Percentiles rank a stretch among this genome's conserved stretches.
Conservation (phyloP, 2,888 invertebrate genomes). For the Blastobasis lacticolella region DNA sequence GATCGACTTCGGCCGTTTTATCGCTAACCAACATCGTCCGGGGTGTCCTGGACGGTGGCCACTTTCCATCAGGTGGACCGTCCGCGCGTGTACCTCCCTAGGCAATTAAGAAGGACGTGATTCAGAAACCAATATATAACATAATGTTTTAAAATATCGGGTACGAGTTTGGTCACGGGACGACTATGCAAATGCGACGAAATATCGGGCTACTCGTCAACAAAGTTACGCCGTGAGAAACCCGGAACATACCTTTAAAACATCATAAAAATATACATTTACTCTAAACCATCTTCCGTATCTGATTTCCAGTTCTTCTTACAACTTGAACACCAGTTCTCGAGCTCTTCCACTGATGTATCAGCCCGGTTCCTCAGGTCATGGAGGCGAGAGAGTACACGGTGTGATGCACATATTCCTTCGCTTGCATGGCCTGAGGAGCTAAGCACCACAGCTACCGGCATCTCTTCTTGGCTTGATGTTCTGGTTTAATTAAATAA, state of each 20-base stretch:
- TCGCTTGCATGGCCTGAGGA: constrained; percentile 70
- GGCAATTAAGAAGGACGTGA: no score
- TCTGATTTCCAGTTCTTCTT: not conserved
- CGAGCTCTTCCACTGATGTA: constrained; percentile 30
- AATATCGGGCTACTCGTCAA: not conserved
- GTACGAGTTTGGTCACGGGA: not conserved
- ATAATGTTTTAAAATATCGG: not conserved
- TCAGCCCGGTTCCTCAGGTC: constrained; percentile 66
- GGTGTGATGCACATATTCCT: constrained; percentile 69
- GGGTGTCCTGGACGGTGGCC: no score
- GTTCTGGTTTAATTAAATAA: no score
- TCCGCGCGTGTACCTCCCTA: no score
- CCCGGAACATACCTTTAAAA: not conserved
- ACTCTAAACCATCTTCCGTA: constrained; percentile 1
- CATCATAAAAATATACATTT: constrained; percentile 5
- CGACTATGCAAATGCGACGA: not conserved
- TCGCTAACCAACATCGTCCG: no score
- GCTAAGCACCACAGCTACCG: constrained; percentile 35
- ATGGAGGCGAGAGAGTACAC: constrained; percentile 74
- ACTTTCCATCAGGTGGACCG: no score
- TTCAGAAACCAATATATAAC: no score
- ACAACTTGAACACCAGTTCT: not conserved
- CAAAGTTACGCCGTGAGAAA: no score
- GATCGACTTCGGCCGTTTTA: no score
- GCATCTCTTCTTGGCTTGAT: constrained; percentile 16